phyloP scores from a whole-genome alignment of 2,797 vertebrate species.

The Loriculus beryllinus region DNA sequence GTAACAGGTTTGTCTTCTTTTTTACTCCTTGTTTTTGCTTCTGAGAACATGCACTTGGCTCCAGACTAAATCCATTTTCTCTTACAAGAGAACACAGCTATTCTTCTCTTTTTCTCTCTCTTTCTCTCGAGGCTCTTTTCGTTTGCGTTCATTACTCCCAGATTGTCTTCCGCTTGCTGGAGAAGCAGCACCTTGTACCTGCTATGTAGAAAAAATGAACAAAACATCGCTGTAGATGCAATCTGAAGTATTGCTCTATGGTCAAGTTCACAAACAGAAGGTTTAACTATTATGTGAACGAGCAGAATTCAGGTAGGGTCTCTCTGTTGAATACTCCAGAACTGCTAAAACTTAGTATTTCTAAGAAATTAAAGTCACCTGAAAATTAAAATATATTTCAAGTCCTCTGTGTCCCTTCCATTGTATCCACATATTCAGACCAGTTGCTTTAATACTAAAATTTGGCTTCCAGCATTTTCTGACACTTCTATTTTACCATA shows the following conservation, averaged over 20 bases:
- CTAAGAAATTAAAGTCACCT: neutral
- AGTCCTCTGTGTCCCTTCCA: neutral
- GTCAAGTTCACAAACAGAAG: neutral
- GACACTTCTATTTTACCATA: neutral
- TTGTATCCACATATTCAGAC: neutral
- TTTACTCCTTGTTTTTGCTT: constrained; percentile 67
- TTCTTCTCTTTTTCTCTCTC: constrained; percentile 86
- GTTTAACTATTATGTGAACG: neutral
- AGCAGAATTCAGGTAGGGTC: neutral
- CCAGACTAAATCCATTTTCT: constrained; percentile 63
- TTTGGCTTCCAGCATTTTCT: neutral
- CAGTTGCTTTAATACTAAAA: neutral
- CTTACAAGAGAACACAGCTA: constrained; percentile 95
- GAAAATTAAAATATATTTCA: neutral
- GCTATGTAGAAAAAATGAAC: constrained; percentile 41
- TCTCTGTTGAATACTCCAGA: neutral
- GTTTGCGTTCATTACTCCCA: constrained; percentile 85
- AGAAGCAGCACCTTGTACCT: constrained; percentile 78
- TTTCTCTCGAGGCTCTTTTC: constrained; percentile 83
- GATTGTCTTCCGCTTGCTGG: constrained; percentile 84
- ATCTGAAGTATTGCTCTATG: neutral
- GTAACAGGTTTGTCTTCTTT: constrained; percentile 80
- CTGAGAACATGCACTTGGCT: constrained; percentile 67
- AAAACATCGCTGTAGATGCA: neutral
- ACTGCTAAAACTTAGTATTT: neutral